Base-by-base conservation (phyloP, 2,888 invertebrate genomes). In the Pegoplata infirma region DNA sequence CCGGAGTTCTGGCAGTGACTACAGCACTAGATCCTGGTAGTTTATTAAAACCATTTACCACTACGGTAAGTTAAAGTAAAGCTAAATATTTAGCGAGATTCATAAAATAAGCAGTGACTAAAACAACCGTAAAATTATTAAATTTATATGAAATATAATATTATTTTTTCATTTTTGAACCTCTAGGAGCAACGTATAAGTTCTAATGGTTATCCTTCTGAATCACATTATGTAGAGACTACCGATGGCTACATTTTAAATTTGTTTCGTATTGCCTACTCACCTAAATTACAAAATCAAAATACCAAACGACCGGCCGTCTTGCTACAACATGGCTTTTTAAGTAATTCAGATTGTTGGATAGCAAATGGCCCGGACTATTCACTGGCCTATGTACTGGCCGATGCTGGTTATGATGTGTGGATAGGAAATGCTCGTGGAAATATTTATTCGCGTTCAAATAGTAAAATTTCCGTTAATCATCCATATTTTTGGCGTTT, bases 131-230 rank as follows among this genome's bases (percentile, higher is more conserved):
- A 25, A 6, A 25, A 25, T 25, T 28, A 1, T 28, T 28, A 5
- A 28, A 4, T 28, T 7, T 7, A 1, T 5, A 25, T 25, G 3
- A 28, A 28, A 28, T 28, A 7, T 2, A 28, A 7, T 28, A 28
- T 28, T 28, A 25, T 5, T 25, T 25, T 25, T 25, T 5, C 6
- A 6, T 28, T 64, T 67, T n/a, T n/a, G n/a, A 55, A 16, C 5
- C 32, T 23, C 3, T 14, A 82, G 80, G 83, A 84, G 32, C 84
- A 86, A 12, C 84, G 87, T 1, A 86, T 86, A 55, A 67, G 67
- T 93, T 47, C 81, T 8, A 82, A 88, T 53, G 88, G 87, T 6
- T 96, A 95, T 85, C 90, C 91, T 0, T 91, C 93, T 0, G 95
- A 96, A 88, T 91, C 92, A 0, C 95, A 96, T 47, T 44, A 64